Evolutionary conservation across 2,888 invertebrate genomes (phyloP).

Genomic region (Acrocyrtus sp.): DNA sequence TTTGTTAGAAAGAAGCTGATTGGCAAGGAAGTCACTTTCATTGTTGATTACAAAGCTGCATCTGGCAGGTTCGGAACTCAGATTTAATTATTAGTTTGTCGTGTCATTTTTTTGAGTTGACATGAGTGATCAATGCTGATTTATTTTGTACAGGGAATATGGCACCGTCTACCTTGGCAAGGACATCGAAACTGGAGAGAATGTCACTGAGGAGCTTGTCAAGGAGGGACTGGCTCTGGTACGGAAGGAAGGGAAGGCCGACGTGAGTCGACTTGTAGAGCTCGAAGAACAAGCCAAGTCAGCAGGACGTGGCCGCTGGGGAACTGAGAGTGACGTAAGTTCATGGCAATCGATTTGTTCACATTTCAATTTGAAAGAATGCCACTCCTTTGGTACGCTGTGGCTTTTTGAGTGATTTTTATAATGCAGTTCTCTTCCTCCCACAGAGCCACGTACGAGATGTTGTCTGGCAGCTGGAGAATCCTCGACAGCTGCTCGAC

Average conservation of each 20-base stretch:
- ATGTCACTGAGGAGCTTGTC: constrained; percentile 87
- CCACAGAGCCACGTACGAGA: constrained; percentile 80
- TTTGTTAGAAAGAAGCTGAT: constrained; percentile 91
- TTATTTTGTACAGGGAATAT: too few species aligned
- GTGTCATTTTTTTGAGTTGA: too few species aligned
- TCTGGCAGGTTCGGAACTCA: not conserved
- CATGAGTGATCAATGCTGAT: constrained; percentile 78
- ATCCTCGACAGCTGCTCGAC: constrained; percentile 84
- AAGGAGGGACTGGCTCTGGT: constrained; percentile 91
- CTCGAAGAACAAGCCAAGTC: constrained; percentile 91
- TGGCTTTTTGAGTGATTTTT: constrained; percentile 39
- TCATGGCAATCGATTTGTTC: not conserved
- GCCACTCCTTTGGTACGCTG: constrained; percentile 5
- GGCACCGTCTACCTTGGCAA: constrained; percentile 87
- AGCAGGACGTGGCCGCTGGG: constrained; percentile 87
- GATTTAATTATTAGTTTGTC: too few species aligned
- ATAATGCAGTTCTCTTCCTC: constrained; percentile 45
- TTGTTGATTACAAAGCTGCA: constrained; percentile 66
- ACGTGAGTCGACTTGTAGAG: constrained; percentile 78
- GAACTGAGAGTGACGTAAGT: constrained; percentile 63
- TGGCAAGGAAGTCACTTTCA: constrained; percentile 89
- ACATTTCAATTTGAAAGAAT: not conserved
- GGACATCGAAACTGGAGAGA: constrained; percentile 79
- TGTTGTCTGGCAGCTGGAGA: constrained; percentile 90
- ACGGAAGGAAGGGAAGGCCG: constrained; percentile 76